Base-by-base conservation (phyloP, 1,140 invertebrate species). In the Aphis craccivora region DNA sequence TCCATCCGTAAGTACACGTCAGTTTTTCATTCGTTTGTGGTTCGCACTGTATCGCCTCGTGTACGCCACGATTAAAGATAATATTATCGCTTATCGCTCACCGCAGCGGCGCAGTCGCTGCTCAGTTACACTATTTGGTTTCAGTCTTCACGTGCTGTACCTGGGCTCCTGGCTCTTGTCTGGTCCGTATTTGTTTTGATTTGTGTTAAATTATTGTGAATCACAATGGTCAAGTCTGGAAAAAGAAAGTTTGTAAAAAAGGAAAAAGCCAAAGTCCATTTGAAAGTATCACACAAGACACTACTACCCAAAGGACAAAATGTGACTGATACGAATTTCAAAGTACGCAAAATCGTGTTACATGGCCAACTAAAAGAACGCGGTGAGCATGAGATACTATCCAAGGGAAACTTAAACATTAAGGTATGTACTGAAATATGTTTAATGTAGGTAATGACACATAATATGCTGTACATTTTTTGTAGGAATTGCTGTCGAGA, bases 281-380 rank as follows among this genome's bases (percentile, higher is more conserved):
- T 98, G 55, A 98, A 97, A 95, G 95, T 94, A 7, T 96, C 96
- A 25, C 96, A 95, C 95, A 96, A 95, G 95, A 96, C 96, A 94
- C 94, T 95, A 93, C 95, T 97, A 86, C 97, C 97, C 0, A 98
- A 97, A 95, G 97, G 97, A 25, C 96, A 97, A 84, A 99, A 99
- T 96, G 96, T 98, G 7, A 99, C 98, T 0, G 97, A 98, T 95
- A 97, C 97, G 0, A 96, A 97, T 94, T 99, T 99, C 94, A 98
- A 98, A 96, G 96, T 98, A 4, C 97, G 97, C 94, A 97, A 98
- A 95, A 98, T 99, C 94, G 95, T 98, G 20, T 96, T 99, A 76
- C 96, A 96, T 93, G 96, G 97, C 94, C 98, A 98, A 95, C 95
- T 98, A 2, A 97, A 97, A 94, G 96, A 96, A 86, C 96, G 96